A percentile compares a stretch with the other conserved stretches of the same genome.
Conservation (phyloP, 2,888 invertebrate genomes). For the Ochropacha duplaris region DNA sequence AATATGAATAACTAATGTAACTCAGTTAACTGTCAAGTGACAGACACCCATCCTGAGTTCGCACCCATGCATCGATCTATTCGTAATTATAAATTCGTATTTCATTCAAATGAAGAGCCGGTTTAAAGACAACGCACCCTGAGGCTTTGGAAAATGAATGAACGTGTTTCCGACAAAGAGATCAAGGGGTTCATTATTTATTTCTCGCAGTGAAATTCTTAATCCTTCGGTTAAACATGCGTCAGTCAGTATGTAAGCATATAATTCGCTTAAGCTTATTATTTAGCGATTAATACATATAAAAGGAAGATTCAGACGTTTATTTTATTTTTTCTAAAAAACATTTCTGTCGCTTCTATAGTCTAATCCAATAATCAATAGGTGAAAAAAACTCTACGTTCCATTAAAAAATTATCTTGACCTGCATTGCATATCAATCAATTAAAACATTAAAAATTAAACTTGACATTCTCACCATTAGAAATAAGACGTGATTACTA, state of each 20-base stretch:
- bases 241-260: constrained; percentile 15
- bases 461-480: too few relatives aligned
- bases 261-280: not conserved
- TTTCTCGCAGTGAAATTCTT: constrained; percentile 30
- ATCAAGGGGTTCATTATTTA: constrained; percentile 46
- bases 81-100: constrained; percentile 42
- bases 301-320: constrained; percentile 4
- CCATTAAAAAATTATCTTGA: too few relatives aligned
- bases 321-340: too few relatives aligned
- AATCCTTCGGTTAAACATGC: constrained; percentile 24
- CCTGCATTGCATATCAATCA: too few relatives aligned
- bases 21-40: not conserved
- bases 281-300: not conserved
- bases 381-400: too few relatives aligned
- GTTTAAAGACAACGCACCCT: constrained; percentile 37
- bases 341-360: too few relatives aligned
- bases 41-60: not conserved
- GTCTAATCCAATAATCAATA: too few relatives aligned
- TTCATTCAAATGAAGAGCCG: constrained; percentile 37
- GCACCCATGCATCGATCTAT: constrained; percentile 8
- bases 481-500: too few relatives aligned
- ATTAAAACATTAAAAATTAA: too few relatives aligned
- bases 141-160: constrained; percentile 45
- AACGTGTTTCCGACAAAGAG: constrained; percentile 51
- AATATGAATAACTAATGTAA: not conserved